Evolutionary conservation across 1,140 invertebrate species (phyloP).

Genomic region (Ylistrum balloti): DNA sequence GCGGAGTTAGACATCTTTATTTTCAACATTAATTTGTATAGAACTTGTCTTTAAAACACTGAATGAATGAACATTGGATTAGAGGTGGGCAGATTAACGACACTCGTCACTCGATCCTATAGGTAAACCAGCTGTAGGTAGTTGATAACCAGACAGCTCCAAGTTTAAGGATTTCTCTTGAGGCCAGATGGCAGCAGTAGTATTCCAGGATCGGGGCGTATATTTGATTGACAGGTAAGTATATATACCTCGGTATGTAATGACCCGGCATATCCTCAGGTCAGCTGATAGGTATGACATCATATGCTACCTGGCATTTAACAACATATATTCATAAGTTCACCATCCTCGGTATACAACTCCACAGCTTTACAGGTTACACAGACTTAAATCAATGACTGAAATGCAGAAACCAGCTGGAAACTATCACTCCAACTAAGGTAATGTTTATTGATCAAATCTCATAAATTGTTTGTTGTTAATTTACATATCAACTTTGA

Average conservation of each 20-base stretch:
- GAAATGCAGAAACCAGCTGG: background rate
- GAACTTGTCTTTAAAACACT: background rate
- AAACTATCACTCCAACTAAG: background rate
- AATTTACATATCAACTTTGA: background rate
- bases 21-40: too few species aligned
- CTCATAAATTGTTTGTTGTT: background rate
- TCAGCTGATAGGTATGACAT: background rate
- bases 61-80: background rate
- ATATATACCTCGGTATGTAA: slow-evolving; percentile 18
- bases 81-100: background rate
- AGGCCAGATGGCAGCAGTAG: background rate
- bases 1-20: too few species aligned
- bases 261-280: background rate
- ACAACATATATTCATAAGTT: background rate
- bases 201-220: background rate
- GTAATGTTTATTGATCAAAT: background rate
- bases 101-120: background rate
- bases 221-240: slow-evolving; percentile 33
- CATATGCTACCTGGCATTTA: background rate
- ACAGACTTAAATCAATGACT: background rate
- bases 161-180: background rate
- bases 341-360: background rate
- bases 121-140: background rate
- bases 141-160: background rate
- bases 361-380: background rate